Conservation (phyloP, 2,113 vertebrate genomes). For the Prunella fulvescens region DNA sequence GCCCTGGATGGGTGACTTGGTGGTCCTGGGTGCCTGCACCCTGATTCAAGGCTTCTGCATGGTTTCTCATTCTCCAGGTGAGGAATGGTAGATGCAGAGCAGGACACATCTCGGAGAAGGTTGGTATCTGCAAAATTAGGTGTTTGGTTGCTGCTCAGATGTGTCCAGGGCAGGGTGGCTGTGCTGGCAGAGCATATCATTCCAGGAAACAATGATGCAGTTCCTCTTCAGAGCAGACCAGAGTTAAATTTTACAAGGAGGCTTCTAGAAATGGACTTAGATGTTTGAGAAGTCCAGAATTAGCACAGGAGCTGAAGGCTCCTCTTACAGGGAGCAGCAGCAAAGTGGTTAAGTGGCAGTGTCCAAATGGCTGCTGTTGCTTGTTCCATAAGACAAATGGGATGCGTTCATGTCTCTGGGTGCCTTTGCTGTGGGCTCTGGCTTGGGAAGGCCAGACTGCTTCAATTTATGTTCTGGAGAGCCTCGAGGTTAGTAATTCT, state of each 20-base stretch:
- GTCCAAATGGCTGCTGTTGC: background rate
- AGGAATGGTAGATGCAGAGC: background rate
- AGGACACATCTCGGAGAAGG: fast-evolving
- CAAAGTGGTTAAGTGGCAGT: background rate
- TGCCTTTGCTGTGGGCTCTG: background rate
- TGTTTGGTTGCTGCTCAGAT: background rate
- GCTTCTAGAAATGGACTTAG: background rate
- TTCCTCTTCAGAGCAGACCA: fast-evolving
- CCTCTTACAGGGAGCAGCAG: background rate
- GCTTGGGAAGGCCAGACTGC: background rate
- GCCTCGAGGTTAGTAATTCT: background rate
- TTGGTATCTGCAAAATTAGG: background rate
- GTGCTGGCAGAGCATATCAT: fast-evolving
- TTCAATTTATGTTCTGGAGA: background rate
- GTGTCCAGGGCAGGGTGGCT: background rate
- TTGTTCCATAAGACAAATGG: background rate
- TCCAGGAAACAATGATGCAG: fast-evolving
- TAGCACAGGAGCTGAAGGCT: background rate
- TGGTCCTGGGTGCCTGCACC: background rate
- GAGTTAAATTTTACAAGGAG: background rate
- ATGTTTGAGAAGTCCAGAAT: background rate
- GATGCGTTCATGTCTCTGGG: background rate
- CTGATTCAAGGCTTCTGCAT: background rate
- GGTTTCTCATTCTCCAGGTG: fast-evolving
- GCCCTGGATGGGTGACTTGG: fast-evolving